Evolutionary conservation across 1,140 invertebrate genomes (phyloP), one percentile per base, ranked within the genome.

Genomic region (Periplaneta americana): DNA sequence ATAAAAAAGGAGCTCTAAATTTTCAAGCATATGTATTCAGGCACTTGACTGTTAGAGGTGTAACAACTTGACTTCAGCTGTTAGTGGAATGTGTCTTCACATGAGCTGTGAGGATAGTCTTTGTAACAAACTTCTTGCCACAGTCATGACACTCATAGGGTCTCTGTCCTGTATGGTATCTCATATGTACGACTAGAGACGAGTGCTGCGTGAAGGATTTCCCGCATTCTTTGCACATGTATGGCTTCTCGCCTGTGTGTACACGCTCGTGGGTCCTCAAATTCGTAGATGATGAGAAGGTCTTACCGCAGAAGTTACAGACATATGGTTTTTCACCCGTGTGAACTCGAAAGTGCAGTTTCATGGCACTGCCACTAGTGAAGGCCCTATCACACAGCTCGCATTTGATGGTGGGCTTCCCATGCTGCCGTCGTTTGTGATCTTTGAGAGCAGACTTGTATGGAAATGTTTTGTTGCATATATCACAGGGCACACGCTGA

Each of bases 401-500:
- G 33, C 77, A n/a, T 28, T 75, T 75, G 13, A 75, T 28, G 13
- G n/a, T n/a, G n/a, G n/a, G n/a, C n/a, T n/a, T n/a, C n/a, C n/a
- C 74, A 28, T 75, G 74, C 13, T 32, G 74, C n/a, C n/a, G 33
- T 3, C 28, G n/a, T 11, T 75, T 75, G 5, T 75, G 74, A 31
- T 75, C 74, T 28, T 31, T 75, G 17, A 75, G 28, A 28, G 74
- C n/a, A 28, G 33, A 75, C 74, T 75, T 75, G 74, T n/a, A 75
- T 3, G 84, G 82, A 36, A 86, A 87, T 39, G 84, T 80, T 75
- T 84, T 83, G 31, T 83, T 88, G 82, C 87, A 88, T 33, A 85
- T 83, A 82, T 88, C 85, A 82, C 87, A 88, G 28, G 85, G 83
- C 81, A 86, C 86, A 36, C 85, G 85, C 76, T 84, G 28, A 34